phyloP scores from a whole-genome alignment of 2,113 vertebrate species.

The Opisthocomus hoazin region DNA sequence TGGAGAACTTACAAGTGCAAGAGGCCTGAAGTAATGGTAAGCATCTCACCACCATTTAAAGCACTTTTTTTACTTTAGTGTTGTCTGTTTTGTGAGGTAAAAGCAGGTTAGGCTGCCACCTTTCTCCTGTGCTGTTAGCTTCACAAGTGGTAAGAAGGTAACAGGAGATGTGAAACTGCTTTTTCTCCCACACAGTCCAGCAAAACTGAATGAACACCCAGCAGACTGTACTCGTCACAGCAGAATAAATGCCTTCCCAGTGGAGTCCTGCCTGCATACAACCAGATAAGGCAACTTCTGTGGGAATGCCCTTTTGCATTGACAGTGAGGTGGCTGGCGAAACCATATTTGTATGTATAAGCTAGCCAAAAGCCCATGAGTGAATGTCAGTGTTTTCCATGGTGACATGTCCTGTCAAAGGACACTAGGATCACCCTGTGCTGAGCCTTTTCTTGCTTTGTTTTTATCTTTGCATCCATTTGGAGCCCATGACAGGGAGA shows the following conservation, averaged over 20 bases:
- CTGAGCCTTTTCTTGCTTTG: background rate
- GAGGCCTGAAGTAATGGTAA: background rate
- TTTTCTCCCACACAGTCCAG: background rate
- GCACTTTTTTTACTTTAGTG: background rate
- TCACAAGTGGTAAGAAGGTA: background rate
- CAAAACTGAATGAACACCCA: background rate
- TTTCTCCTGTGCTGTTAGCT: background rate
- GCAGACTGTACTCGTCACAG: background rate
- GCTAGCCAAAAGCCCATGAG: background rate
- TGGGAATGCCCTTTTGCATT: background rate
- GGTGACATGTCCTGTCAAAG: background rate
- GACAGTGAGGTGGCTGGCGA: background rate
- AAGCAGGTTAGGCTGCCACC: background rate
- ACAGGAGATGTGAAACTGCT: background rate
- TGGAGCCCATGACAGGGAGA: background rate
- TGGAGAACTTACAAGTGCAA: background rate
- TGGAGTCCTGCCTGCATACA: background rate
- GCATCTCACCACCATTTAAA: background rate
- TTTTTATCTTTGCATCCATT: background rate
- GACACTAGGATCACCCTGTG: background rate
- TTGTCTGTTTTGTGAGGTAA: background rate
- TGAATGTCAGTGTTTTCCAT: background rate
- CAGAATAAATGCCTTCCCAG: background rate
- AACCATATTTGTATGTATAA: rapidly evolving
- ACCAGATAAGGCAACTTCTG: background rate